Conservation (phyloP, 2,888 invertebrate genomes). For the Epistrophe grossulariae region DNA sequence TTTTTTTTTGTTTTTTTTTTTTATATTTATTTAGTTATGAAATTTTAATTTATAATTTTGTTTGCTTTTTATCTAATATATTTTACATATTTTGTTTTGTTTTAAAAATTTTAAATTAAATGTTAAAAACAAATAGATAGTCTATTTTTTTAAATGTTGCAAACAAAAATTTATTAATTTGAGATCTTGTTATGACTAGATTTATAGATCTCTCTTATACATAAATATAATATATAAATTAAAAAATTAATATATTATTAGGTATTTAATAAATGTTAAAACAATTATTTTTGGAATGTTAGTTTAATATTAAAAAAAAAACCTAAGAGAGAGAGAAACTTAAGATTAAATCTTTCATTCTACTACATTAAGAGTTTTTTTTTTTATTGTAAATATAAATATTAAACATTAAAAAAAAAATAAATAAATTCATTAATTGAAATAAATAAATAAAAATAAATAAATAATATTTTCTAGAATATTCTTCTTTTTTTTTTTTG, state of each 20-base stretch:
- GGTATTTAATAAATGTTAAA: conserved; percentile 29
- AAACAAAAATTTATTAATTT: conserved; percentile 34
- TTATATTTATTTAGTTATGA: conserved; percentile 21
- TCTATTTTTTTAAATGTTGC: conserved; percentile 37
- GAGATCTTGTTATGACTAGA: conserved; percentile 54
- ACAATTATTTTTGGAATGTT: conserved; percentile 8
- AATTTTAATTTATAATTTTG: conserved; percentile 37
- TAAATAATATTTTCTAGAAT: conserved; percentile 71
- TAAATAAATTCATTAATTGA: conserved; percentile 49
- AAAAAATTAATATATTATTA: background rate
- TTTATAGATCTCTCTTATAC: conserved; percentile 32
- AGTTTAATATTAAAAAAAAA: conserved; percentile 16
- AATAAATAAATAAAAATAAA: conserved; percentile 63
- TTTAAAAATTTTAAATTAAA: conserved; percentile 10
- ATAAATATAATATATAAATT: background rate
- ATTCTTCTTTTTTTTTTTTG: conserved; percentile 58
- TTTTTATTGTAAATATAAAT: conserved; percentile 53
- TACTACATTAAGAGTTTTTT: conserved; percentile 52
- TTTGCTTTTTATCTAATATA: conserved; percentile 29
- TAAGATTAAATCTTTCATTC: conserved; percentile 59
- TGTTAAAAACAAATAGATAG: conserved; percentile 8
- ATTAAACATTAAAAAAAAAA: conserved; percentile 56
- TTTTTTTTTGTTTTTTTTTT: conserved; percentile 3
- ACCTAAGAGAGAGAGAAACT: conserved; percentile 10
- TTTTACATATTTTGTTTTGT: conserved; percentile 29